Conservation (phyloP, 2,113 vertebrate species). For the Sialia sialis region DNA sequence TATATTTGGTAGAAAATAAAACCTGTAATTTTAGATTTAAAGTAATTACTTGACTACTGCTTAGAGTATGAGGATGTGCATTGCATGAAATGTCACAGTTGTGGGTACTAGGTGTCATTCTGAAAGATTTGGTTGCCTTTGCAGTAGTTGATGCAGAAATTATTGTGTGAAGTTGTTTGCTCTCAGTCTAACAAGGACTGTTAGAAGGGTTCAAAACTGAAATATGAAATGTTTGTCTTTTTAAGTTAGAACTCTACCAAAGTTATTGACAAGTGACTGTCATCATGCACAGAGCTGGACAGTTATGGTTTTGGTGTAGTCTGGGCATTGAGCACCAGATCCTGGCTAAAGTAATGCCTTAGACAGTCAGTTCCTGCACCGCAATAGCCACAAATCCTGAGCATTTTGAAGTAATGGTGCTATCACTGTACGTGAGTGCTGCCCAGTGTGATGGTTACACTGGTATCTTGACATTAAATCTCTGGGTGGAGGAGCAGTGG, state of each 20-base stretch:
- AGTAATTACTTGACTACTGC: background rate
- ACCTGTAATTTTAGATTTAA: background rate
- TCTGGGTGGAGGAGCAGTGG: background rate
- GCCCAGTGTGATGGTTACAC: background rate
- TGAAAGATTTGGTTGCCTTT: background rate
- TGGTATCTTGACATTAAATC: background rate
- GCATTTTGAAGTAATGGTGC: background rate
- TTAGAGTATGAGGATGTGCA: background rate
- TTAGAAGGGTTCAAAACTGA: background rate
- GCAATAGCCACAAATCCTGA: fast-evolving
- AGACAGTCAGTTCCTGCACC: background rate
- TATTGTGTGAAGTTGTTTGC: background rate
- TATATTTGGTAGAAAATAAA: background rate
- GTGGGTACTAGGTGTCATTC: background rate
- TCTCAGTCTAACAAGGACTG: background rate
- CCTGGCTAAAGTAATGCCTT: background rate
- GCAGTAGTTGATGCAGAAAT: background rate
- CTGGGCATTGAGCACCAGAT: fast-evolving
- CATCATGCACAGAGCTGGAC: background rate
- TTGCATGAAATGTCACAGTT: background rate
- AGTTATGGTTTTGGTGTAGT: fast-evolving
- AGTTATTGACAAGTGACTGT: background rate
- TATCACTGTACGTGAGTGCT: fast-evolving
- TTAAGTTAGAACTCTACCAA: background rate
- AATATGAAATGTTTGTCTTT: background rate